phyloP scores from a whole-genome alignment of 2,113 vertebrate genomes.

The rat (Rattus norvegicus) region DNA sequence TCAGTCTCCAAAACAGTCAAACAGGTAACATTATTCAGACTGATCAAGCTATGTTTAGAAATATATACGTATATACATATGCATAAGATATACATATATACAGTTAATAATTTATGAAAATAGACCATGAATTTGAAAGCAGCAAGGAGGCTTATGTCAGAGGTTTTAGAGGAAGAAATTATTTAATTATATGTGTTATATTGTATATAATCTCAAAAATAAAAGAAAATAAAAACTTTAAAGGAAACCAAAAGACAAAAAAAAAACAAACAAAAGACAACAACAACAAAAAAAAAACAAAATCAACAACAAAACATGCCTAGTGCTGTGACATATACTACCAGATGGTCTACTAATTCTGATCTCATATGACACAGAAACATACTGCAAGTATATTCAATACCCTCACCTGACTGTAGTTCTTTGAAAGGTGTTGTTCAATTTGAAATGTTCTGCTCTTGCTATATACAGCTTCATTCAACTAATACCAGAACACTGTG shows the following conservation, averaged over 20 bases:
- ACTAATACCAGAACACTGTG: background rate
- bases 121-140: background rate
- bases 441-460: background rate
- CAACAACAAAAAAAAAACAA: background rate
- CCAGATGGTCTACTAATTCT: background rate
- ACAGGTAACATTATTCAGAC: background rate
- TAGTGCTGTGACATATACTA: background rate
- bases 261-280: background rate
- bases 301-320: background rate
- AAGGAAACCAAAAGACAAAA: background rate
- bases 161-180: background rate
- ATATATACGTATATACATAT: background rate
- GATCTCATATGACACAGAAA: background rate
- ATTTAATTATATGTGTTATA: background rate
- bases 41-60: background rate
- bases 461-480: background rate
- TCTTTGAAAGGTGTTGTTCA: background rate
- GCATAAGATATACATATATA: background rate
- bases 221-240: background rate
- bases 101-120: background rate
- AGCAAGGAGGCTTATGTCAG: background rate
- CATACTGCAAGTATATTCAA: background rate
- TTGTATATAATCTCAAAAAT: background rate
- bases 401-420: background rate
- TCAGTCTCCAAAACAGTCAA: background rate